A percentile compares a stretch with the other conserved stretches of the same genome.
phyloP scores from a whole-genome alignment of 1,140 invertebrate genomes.

The Aphelenchoides avenae region DNA sequence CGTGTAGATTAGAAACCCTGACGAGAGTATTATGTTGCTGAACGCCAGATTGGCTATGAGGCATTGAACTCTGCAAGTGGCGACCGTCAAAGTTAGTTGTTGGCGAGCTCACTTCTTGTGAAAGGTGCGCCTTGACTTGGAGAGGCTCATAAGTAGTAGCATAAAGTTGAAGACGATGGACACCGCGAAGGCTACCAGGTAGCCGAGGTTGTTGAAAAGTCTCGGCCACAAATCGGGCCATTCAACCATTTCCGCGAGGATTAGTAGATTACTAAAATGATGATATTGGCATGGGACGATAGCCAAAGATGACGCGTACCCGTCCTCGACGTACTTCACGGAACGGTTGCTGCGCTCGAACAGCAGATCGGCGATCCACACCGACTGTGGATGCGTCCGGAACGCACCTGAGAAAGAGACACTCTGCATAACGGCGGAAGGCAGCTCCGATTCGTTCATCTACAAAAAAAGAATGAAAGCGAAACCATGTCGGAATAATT shows the following conservation, averaged over 20 bases:
- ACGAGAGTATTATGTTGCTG: constrained; percentile 31
- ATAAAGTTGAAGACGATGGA: constrained; percentile 25
- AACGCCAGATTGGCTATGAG: constrained; percentile 32
- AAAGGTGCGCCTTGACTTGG: constrained; percentile 5
- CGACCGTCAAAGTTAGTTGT: constrained; percentile 2
- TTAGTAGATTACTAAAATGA: constrained; percentile 24
- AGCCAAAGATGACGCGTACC: constrained; percentile 14
- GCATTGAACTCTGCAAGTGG: constrained; percentile 35
- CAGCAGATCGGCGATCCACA: constrained; percentile 33
- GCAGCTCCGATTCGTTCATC: too few species aligned
- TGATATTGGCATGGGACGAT: constrained; percentile 8
- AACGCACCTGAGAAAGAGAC: too few species aligned
- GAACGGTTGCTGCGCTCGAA: constrained; percentile 34
- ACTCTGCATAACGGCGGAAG: too few species aligned
- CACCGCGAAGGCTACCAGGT: constrained; percentile 10
- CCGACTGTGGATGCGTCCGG: too few species aligned
- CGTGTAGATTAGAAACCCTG: constrained; percentile 33
- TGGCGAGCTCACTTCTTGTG: constrained; percentile 18
- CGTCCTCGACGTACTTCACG: constrained; percentile 32
- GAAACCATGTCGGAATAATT: too few species aligned
- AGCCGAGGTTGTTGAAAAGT: constrained; percentile 8
- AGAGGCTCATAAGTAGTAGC: constrained; percentile 19
- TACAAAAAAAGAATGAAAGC: too few species aligned
- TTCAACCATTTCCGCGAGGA: constrained; percentile 12
- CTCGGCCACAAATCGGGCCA: constrained; percentile 22